Base-by-base conservation (phyloP, 2,113 vertebrate genomes). In the Diadophis punctatus region DNA sequence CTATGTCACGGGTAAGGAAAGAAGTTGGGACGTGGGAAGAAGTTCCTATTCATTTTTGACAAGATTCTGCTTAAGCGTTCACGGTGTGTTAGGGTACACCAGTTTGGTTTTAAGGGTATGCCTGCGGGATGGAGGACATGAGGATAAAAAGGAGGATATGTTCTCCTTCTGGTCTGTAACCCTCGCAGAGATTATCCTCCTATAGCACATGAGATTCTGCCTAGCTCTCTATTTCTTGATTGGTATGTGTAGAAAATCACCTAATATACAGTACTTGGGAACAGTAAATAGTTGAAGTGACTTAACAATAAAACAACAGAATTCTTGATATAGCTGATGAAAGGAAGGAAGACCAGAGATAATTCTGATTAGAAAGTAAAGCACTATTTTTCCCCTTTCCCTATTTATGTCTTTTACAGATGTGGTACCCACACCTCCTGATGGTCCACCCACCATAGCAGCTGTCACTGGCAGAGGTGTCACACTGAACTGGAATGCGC, bases 401-500 rank as follows among this genome's bases (percentile, higher is more conserved):
- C n/a, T 89, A 0, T 85, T 51, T 60, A 34, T 92, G 43, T 93
- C 90, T 39, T 95, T 94, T 95, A 84, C 97, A 99, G 99, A 99
- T 90, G 98, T 99, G 95, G 98, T 99, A 91, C 99, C 99, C 1
- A 98, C 98, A 2, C 98, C 99, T 9, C 99, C 99, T 0, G 99
- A 99, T 0, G 99, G 99, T 0, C 98, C 97, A 3, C 99, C 99
- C 0, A 96, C 97, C 1, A 97, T 99, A 60, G 97, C 98, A 25
- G 97, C 95, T 27, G 98, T 99, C 96, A 99, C 98, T 0, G 99
- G 99, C 88, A 99, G 98, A 97, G 98, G 98, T 94, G 97, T 99
- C 95, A 98, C 96, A 0, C 96, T 99, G 87, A 96, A 96, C 12
- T 99, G 99, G 99, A 99, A 98, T 94, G 98, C 98, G 58, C 99